These are phyloP conservation scores for Rutpela maculata DNA, from an alignment of 2,888 invertebrate species.

Conservation along the genomic window DNA sequence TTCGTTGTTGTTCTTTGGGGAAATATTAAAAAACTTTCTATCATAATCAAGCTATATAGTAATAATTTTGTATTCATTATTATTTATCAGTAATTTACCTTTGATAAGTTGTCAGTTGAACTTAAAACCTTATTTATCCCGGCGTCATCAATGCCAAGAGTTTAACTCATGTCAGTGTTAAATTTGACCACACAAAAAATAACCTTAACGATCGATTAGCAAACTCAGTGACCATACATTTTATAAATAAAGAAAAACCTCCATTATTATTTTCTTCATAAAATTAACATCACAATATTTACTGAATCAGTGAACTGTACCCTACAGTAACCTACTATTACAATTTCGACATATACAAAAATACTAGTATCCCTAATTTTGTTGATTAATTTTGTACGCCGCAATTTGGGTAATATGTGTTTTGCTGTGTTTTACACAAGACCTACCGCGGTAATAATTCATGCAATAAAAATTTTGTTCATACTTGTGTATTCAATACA, in stretches of 20 bases:
- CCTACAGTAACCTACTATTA: background rate
- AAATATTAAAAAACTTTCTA: no score
- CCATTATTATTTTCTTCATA: background rate
- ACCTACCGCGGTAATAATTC: background rate
- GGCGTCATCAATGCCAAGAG: no score
- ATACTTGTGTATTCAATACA: background rate
- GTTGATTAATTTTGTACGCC: background rate
- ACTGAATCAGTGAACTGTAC: background rate
- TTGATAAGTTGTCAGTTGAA: no score
- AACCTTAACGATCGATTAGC: background rate
- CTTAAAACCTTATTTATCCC: no score
- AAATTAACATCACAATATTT: constrained; percentile 7
- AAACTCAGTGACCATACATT: background rate
- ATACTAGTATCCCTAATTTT: constrained; percentile 4
- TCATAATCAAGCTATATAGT: no score
- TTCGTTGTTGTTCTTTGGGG: no score
- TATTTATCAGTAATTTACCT: no score
- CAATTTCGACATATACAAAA: background rate
- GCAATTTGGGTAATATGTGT: background rate
- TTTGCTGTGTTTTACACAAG: constrained; percentile 1
- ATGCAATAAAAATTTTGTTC: background rate
- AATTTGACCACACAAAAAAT: background rate
- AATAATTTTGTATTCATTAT: no score
- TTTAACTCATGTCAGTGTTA: no score
- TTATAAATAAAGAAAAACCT: background rate